A percentile compares a stretch with the other conserved stretches of the same genome.
phyloP scores from a whole-genome alignment of 1,140 invertebrate genomes.

The Dendrolimus kikuchii region DNA sequence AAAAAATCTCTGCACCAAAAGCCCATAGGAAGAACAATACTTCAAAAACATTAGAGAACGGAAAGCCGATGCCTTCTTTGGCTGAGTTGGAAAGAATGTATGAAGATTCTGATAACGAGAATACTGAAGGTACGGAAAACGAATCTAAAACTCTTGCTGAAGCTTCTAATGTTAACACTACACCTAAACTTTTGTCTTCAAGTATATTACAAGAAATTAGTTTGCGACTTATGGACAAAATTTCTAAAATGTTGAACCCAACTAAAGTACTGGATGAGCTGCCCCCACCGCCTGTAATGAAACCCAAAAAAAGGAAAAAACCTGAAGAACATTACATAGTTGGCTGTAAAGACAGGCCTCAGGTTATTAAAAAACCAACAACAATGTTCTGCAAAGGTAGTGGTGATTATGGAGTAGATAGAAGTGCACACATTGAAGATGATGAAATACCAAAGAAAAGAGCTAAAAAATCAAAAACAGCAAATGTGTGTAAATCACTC shows the following conservation, averaged over 20 bases:
- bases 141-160: background rate
- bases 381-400: constrained; percentile 11
- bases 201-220: too few species aligned
- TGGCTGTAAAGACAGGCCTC: constrained; percentile 14
- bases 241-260: too few species aligned
- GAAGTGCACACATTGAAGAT: constrained; percentile 6
- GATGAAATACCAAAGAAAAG: constrained; percentile 4
- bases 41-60: background rate
- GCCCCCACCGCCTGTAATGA: constrained; percentile 10
- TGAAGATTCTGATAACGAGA: constrained; percentile 20
- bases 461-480: constrained; percentile 6
- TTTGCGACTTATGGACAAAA: too few species aligned
- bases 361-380: constrained; percentile 7
- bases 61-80: constrained; percentile 21
- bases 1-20: background rate
- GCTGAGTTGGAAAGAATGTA: constrained; percentile 25
- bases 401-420: constrained; percentile 12
- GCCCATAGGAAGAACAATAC: too few species aligned
- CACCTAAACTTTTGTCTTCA: too few species aligned
- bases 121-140: background rate
- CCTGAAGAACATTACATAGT: constrained; percentile 14
- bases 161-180: background rate
- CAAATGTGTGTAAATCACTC: constrained; percentile 17
- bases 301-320: constrained; percentile 17
- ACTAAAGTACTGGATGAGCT: constrained; percentile 4